A percentile compares a stretch with the other conserved stretches of the same genome.
Evolutionary conservation across 2,888 invertebrate species (phyloP).

Genomic region (Deroplatys truncata): DNA sequence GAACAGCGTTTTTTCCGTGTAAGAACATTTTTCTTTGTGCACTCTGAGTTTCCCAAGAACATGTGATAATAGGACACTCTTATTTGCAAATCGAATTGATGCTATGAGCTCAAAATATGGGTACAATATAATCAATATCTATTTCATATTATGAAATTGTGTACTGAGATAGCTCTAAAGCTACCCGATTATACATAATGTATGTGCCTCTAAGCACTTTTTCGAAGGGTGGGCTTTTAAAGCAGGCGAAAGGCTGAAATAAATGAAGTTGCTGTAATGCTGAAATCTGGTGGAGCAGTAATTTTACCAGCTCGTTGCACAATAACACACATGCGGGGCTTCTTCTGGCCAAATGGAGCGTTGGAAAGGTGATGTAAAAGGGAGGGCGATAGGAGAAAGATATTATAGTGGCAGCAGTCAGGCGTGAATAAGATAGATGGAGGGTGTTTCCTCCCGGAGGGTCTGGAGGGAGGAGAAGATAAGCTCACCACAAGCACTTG

Average conservation of each 20-base stretch:
- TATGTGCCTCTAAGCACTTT: background rate
- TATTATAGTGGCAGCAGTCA: slow-evolving; percentile 30
- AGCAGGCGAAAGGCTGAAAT: background rate
- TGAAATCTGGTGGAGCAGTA: background rate
- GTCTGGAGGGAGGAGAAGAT: slow-evolving; percentile 20
- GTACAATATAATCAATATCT: no score
- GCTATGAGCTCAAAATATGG: no score
- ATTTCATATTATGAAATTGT: no score
- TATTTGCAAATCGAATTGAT: no score
- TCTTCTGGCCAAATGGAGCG: background rate
- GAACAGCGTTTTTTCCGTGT: no score
- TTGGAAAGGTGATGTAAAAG: background rate
- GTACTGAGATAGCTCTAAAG: background rate
- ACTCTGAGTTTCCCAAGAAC: no score
- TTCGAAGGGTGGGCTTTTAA: background rate
- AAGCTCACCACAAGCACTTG: slow-evolving; percentile 20
- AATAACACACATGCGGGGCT: background rate
- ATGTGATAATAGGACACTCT: no score
- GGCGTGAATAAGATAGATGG: slow-evolving; percentile 32
- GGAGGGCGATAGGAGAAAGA: slow-evolving; percentile 18
- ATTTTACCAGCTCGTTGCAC: background rate
- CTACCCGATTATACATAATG: background rate
- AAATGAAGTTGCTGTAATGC: background rate
- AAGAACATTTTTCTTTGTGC: no score
- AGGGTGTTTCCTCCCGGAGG: slow-evolving; percentile 17